Evolutionary conservation across 2,797 vertebrate genomes (phyloP).

Genomic region (Pyrocephalus nanus): DNA sequence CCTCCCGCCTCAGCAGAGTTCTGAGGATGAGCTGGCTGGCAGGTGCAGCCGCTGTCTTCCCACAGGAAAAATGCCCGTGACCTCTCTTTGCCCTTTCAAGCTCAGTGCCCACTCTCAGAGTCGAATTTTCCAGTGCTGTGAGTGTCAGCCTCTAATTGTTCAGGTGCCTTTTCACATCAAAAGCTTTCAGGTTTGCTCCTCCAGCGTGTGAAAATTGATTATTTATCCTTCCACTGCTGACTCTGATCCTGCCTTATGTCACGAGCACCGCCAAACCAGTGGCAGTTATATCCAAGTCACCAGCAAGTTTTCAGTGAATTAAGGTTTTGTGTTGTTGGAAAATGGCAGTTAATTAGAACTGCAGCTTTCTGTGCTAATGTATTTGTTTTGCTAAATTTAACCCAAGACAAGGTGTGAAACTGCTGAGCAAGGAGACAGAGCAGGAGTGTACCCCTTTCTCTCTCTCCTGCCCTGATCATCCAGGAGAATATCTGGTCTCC

Average conservation of each 20-base stretch:
- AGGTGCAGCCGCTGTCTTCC: conserved; percentile 41
- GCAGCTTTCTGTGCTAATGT: conserved; percentile 6
- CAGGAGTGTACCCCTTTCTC: background rate
- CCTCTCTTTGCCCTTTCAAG: conserved; percentile 7
- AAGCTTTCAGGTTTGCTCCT: conserved; percentile 17
- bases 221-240: background rate
- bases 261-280: conserved; percentile 15
- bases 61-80: background rate
- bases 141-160: background rate
- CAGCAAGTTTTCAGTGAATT: conserved; percentile 1
- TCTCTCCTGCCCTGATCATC: background rate
- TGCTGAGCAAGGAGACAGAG: background rate
- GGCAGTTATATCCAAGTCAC: background rate
- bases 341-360: conserved; percentile 46
- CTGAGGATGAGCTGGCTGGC: conserved; percentile 3
- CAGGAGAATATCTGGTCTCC: background rate
- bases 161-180: conserved; percentile 44
- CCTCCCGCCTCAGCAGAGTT: background rate
- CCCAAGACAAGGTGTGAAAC: conserved; percentile 12
- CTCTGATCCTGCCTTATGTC: conserved; percentile 40
- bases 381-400: conserved; percentile 55
- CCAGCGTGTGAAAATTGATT: conserved; percentile 12
- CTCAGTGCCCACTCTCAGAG: background rate
- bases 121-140: background rate
- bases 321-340: conserved; percentile 28